Evolutionary conservation across 2,797 vertebrate species (phyloP), one percentile per base, ranked within the genome.

Genomic region (Rhodeus uyekii): DNA sequence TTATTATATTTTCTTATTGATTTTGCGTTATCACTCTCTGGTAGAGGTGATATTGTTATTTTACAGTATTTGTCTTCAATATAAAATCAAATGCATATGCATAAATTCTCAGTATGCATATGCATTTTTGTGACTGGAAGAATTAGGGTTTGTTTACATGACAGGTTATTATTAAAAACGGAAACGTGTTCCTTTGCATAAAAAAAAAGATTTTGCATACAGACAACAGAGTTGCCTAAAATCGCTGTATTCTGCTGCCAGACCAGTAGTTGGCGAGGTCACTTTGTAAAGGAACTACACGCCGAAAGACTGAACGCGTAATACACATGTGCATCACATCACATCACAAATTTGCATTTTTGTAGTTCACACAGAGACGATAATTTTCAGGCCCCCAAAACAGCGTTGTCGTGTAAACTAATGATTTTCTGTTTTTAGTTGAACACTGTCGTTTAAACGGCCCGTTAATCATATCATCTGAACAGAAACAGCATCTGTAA

Each of bases 11-110:
- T 65, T 65, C 29, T 9, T 74, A 63, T 64, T 36, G 3, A 3
- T 44, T 84, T 80, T 68, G 38, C 44, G 4, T 76, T 75, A n/a
- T 65, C 38, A 29, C 69, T 67, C 71, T 79, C 61, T 84, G 77
- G 63, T 63, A 78, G 76, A 79, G 76, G 58, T 38, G 42, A 71
- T 83, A 1, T 63, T 61, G 75, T 77, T 75, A 53, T 38, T 65
- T 69, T 83, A 73, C 71, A 79, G 71, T 84, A 64, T 84, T 79
- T 67, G 29, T 65, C 27, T 53, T 64, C 22, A 32, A 55, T 60
- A 32, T 48, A 14, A 76, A 38, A 65, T 48, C 16, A 46, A 6
- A 72, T n/a, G 4, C 50, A 48, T 78, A n/a, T n/a, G n/a, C n/a
- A n/a, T n/a, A n/a, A n/a, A n/a, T 67, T 75, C 27, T 76, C 32